Conservation (phyloP, 2,888 invertebrate genomes). For the Lypha dubia region DNA sequence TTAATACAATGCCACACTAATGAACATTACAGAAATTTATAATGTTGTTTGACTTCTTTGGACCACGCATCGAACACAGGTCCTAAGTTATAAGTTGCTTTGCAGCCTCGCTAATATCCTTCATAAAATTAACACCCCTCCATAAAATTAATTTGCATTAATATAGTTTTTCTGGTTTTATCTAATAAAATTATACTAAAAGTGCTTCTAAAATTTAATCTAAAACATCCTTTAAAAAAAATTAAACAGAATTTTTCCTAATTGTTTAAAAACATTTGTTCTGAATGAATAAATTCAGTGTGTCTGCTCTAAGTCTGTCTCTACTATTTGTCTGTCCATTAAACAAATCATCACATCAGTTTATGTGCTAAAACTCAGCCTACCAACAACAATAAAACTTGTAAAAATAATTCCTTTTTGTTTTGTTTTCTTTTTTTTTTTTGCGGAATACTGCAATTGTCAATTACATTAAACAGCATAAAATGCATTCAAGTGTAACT, state of each 20-base stretch:
- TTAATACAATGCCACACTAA: no score
- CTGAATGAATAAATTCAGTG: constrained; percentile 43
- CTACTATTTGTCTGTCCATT: constrained; percentile 20
- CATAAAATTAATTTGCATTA: no score
- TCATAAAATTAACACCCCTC: no score
- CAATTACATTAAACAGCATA: constrained; percentile 77
- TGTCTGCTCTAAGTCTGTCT: constrained; percentile 5
- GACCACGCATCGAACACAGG: no score
- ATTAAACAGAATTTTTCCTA: constrained; percentile 53
- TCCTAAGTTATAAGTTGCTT: no score
- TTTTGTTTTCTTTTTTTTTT: not conserved
- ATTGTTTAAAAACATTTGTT: constrained; percentile 67
- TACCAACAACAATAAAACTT: constrained; percentile 61
- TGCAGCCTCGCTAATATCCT: no score
- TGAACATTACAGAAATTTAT: no score
- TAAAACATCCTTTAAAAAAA: constrained; percentile 17
- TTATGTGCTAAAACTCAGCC: constrained; percentile 51
- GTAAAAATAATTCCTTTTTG: constrained; percentile 7
- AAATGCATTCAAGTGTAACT: constrained; percentile 81
- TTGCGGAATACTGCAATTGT: constrained; percentile 61
- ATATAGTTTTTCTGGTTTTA: no score
- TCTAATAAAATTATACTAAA: no score
- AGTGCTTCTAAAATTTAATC: no score
- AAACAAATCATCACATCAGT: constrained; percentile 24
- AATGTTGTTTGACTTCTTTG: no score